A percentile compares a stretch with the other conserved stretches of the same genome.
These are phyloP conservation scores for Drosophila bifasciata DNA, from an alignment of 1,140 invertebrate species.

Conservation along the genomic window DNA sequence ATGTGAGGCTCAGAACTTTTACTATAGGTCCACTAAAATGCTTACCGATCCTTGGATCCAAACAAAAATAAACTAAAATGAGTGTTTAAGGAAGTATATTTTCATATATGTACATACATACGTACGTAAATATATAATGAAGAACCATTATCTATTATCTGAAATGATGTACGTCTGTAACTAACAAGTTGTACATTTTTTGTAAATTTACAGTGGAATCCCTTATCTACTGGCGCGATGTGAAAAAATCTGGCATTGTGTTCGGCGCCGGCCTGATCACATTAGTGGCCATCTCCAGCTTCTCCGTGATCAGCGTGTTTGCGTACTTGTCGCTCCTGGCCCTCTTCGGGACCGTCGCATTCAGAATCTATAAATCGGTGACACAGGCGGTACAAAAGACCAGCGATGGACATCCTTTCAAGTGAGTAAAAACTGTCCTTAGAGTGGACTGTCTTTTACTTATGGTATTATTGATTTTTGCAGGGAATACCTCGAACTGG, in stretches of 20 bases:
- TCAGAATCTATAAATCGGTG: slow-evolving; percentile 98
- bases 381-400: slow-evolving; percentile 98
- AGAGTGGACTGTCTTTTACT: not conserved
- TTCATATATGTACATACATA: too few relatives aligned
- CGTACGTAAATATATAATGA: too few relatives aligned
- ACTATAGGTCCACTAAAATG: too few relatives aligned
- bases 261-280: slow-evolving; percentile 94
- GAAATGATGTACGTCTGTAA: too few relatives aligned
- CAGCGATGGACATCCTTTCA: slow-evolving; percentile 98
- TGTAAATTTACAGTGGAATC: slow-evolving; percentile 93
- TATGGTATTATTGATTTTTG: slow-evolving; percentile 64
- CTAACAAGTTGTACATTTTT: slow-evolving; percentile 11
- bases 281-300: slow-evolving; percentile 95
- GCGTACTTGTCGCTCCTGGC: slow-evolving; percentile 94
- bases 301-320: slow-evolving; percentile 97
- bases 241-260: slow-evolving; percentile 96
- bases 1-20: too few relatives aligned
- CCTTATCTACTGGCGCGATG: slow-evolving; percentile 98
- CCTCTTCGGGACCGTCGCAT: slow-evolving; percentile 93
- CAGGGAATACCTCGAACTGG: slow-evolving; percentile 94
- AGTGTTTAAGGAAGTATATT: too few relatives aligned
- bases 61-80: too few relatives aligned
- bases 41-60: too few relatives aligned
- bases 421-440: slow-evolving; percentile 87
- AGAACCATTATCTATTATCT: too few relatives aligned